Evolutionary conservation across 2,888 invertebrate genomes (phyloP).

Genomic region (Eupithecia inturbata): DNA sequence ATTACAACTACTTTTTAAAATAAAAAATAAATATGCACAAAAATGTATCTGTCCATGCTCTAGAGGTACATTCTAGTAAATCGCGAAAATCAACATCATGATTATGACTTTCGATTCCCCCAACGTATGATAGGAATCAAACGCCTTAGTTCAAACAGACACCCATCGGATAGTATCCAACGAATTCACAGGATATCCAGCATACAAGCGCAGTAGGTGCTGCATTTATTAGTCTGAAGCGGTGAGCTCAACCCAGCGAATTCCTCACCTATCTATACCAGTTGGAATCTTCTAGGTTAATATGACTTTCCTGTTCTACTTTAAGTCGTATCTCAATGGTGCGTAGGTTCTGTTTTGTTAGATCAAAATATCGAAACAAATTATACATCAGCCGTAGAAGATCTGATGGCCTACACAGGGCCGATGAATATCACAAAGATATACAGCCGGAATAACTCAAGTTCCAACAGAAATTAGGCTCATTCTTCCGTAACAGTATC

Average conservation of each 20-base stretch:
- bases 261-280: constrained; percentile 6
- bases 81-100: not conserved
- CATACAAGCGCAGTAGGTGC: not conserved
- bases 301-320: not conserved
- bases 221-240: constrained; percentile 12
- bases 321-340: not conserved
- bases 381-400: not conserved
- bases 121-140: not conserved
- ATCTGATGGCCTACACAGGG: not conserved
- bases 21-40: too few relatives aligned
- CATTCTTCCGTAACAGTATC: constrained; percentile 46
- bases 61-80: not conserved
- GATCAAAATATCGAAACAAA: not conserved
- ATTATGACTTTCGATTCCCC: not conserved
- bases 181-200: constrained; percentile 9
- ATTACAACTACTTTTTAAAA: too few relatives aligned
- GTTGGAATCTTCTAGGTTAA: not conserved
- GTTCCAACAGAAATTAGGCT: constrained; percentile 43
- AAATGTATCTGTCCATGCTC: not conserved
- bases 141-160: not conserved
- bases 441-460: constrained; percentile 36
- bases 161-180: constrained; percentile 4
- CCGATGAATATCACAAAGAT: constrained; percentile 14
- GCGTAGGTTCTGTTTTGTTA: not conserved
- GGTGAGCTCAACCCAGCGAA: not conserved